Conservation (phyloP, 1,140 invertebrate species). For the Drosophila athabasca region DNA sequence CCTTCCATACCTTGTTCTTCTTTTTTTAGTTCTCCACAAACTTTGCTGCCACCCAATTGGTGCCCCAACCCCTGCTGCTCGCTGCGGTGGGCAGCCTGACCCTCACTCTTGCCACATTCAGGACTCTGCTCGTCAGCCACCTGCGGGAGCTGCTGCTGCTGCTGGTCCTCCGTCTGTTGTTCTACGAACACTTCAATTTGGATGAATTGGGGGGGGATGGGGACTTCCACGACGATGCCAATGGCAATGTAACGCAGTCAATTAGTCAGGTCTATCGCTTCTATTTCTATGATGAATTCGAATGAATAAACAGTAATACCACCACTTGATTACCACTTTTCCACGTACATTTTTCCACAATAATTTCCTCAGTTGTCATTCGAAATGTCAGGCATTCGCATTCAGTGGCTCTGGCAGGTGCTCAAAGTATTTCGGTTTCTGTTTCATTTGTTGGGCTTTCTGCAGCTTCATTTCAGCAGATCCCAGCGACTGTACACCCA, state of each 20-base stretch:
- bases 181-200: conserved; percentile 11
- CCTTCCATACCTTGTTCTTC: not conserved
- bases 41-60: conserved; percentile 24
- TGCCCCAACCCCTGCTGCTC: conserved; percentile 2
- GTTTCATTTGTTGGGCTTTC: conserved; percentile 30
- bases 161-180: conserved; percentile 12
- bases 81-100: conserved; percentile 4
- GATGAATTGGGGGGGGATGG: conserved; percentile 15
- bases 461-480: conserved; percentile 33
- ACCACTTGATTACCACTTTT: conserved; percentile 21
- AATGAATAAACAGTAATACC: conserved; percentile 40
- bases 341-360: not conserved
- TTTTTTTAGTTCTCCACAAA: conserved; percentile 36
- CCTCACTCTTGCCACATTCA: conserved; percentile 27
- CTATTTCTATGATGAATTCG: conserved; percentile 53
- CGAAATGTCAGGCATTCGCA: conserved; percentile 39
- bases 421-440: conserved; percentile 24
- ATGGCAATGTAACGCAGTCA: conserved; percentile 57
- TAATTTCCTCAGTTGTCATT: conserved; percentile 13
- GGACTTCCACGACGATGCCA: conserved; percentile 34
- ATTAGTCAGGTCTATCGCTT: conserved; percentile 65
- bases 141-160: conserved; percentile 21
- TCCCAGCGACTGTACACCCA: conserved; percentile 16
- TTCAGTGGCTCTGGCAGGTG: conserved; percentile 30
- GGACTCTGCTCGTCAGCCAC: conserved; percentile 1